phyloP scores from a whole-genome alignment of 2,888 invertebrate genomes.

The Ecliptopera silaceata region DNA sequence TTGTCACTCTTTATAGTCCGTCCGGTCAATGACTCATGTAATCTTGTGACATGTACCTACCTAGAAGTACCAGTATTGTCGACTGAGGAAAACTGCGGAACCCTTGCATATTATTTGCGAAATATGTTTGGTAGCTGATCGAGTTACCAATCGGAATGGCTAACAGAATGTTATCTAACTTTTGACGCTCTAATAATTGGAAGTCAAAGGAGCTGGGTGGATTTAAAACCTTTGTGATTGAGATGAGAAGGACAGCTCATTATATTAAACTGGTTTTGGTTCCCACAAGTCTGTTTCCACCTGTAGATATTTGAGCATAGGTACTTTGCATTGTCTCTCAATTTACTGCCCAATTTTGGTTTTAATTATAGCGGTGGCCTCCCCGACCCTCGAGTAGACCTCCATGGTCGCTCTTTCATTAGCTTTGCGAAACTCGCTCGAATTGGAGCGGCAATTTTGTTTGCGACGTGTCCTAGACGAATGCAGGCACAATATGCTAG shows the following conservation, averaged over 20 bases:
- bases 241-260: background rate
- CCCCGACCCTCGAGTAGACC: slow-evolving; percentile 48
- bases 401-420: slow-evolving; percentile 63
- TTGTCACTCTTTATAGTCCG: slow-evolving; percentile 21
- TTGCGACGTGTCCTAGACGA: slow-evolving; percentile 64
- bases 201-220: too few species aligned
- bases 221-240: background rate
- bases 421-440: slow-evolving; percentile 73
- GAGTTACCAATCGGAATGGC: too few species aligned
- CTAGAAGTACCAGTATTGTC: background rate
- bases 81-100: background rate
- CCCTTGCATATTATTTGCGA: background rate
- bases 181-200: too few species aligned
- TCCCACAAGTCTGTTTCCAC: slow-evolving; percentile 20
- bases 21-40: slow-evolving; percentile 26
- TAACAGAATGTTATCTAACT: too few species aligned
- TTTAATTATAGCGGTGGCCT: slow-evolving; percentile 56
- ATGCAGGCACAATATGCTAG: slow-evolving; percentile 39
- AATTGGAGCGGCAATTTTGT: slow-evolving; percentile 79
- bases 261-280: slow-evolving; percentile 6
- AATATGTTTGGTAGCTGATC: background rate
- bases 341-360: slow-evolving; percentile 36
- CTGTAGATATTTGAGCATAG: slow-evolving; percentile 6
- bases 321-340: slow-evolving; percentile 24
- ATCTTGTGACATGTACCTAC: background rate